A percentile compares a stretch with the other conserved stretches of the same genome.
These are phyloP conservation scores for Maconellicoccus hirsutus DNA, from an alignment of 1,140 invertebrate species.

Conservation along the genomic window DNA sequence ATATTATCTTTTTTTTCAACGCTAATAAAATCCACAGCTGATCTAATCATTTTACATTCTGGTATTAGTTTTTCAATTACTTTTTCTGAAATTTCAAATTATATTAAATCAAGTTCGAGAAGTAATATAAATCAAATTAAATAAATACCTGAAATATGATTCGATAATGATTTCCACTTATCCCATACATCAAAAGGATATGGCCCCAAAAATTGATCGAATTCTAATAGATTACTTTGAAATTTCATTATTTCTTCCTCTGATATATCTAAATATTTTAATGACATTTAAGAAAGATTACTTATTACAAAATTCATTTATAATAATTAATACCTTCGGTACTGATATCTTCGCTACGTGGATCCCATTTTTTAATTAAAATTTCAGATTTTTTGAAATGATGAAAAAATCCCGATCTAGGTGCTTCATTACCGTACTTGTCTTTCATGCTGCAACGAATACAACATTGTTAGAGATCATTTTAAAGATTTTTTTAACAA, in stretches of 20 bases:
- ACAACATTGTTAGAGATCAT: neutral
- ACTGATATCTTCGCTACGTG: conserved; percentile 52
- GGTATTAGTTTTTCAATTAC: conserved; percentile 46
- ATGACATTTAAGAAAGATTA: neutral
- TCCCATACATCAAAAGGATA: conserved; percentile 85
- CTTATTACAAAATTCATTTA: neutral
- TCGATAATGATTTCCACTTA: conserved; percentile 74
- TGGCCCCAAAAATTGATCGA: conserved; percentile 73
- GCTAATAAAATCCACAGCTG: conserved; percentile 56
- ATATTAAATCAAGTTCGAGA: too few species aligned
- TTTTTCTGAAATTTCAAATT: conserved; percentile 34
- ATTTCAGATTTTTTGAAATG: conserved; percentile 72
- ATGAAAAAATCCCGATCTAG: conserved; percentile 80
- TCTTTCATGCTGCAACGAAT: conserved; percentile 41
- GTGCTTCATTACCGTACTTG: conserved; percentile 44
- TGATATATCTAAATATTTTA: conserved; percentile 38
- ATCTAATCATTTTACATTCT: conserved; percentile 46
- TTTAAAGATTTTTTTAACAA: conserved; percentile 57
- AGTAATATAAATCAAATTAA: too few species aligned
- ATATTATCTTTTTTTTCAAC: conserved; percentile 24
- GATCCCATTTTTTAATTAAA: conserved; percentile 76
- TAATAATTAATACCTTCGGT: conserved; percentile 34
- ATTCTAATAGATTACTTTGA: conserved; percentile 55
- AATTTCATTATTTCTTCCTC: conserved; percentile 48
- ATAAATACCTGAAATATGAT: conserved; percentile 50